Base-by-base conservation (phyloP, 2,797 vertebrate genomes). In the Clarias fuscus region DNA sequence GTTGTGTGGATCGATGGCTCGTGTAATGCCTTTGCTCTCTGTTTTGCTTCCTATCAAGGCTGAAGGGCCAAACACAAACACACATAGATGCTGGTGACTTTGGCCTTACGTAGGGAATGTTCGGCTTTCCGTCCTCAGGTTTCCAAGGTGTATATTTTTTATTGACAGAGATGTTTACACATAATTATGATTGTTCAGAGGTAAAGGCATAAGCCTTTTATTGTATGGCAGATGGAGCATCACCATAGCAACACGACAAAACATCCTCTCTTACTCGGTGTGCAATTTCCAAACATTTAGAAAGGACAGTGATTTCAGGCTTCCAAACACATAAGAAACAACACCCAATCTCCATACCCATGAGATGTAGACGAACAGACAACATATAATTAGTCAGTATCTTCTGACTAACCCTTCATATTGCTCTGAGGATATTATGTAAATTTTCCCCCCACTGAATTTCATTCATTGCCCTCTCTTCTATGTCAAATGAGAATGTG, bases 241-340 rank as follows among this genome's bases (percentile, higher is more conserved):
- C 84, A 76, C 89, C 89, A 88, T 90, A 87, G 89, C 86, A 89
- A 90, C 89, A 70, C 64, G 20, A 65, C 58, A 88, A 84, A 89
- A 87, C 87, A 88, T 82, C 85, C 82, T 86, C 81, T 85, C 65
- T 53, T 61, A 61, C 64, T 86, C 78, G 43, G 65, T 59, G 84
- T 83, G 73, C 80, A 87, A 85, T 86, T 86, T 86, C 58, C 77
- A 73, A 80, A 86, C 68, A 81, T 86, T 82, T 86, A 64, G 64
- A 64, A 56, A 77, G 43, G 53, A 80, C 65, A 85, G 85, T 86
- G 85, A 81, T 86, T 81, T 85, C 56, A 61, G 73, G 77, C 84
- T 85, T 85, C 77, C 70, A 82, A 58, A 64, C 43, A 80, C 27
- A 73, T 33, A 79, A 71, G 75, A 79, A 79, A 68, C 78, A 76